Conservation (phyloP, 2,888 invertebrate genomes). For the Pammene aurita region DNA sequence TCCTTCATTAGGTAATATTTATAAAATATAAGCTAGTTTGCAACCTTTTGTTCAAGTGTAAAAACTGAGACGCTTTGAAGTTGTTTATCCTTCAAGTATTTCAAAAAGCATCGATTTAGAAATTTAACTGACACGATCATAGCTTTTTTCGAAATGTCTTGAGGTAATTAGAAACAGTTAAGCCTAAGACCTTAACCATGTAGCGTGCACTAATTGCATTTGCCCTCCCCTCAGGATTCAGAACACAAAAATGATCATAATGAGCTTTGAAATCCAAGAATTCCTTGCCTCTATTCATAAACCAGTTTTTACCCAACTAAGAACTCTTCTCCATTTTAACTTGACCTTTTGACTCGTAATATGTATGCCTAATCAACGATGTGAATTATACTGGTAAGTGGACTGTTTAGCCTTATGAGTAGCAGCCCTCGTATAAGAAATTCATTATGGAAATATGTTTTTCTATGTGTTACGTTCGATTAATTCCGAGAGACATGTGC, state of each 20-base stretch:
- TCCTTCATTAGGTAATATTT: no score
- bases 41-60: no score
- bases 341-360: not conserved
- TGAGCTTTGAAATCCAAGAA: conserved; percentile 38
- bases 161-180: conserved; percentile 11
- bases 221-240: conserved; percentile 13
- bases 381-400: not conserved
- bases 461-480: conserved; percentile 41
- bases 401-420: not conserved
- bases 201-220: conserved; percentile 32
- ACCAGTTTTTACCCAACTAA: not conserved
- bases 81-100: no score
- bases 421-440: conserved; percentile 24
- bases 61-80: no score
- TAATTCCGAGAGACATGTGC: conserved; percentile 41
- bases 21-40: no score
- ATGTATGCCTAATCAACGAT: not conserved
- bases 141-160: conserved; percentile 1
- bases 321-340: not conserved
- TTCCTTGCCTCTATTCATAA: conserved; percentile 3
- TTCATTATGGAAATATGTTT: conserved; percentile 35
- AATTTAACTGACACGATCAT: not conserved
- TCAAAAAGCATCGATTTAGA: not conserved
- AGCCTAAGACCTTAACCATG: conserved; percentile 31
- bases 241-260: conserved; percentile 32